Evolutionary conservation across 2,888 invertebrate genomes (phyloP).

Genomic region (Tupiocoris notatus): DNA sequence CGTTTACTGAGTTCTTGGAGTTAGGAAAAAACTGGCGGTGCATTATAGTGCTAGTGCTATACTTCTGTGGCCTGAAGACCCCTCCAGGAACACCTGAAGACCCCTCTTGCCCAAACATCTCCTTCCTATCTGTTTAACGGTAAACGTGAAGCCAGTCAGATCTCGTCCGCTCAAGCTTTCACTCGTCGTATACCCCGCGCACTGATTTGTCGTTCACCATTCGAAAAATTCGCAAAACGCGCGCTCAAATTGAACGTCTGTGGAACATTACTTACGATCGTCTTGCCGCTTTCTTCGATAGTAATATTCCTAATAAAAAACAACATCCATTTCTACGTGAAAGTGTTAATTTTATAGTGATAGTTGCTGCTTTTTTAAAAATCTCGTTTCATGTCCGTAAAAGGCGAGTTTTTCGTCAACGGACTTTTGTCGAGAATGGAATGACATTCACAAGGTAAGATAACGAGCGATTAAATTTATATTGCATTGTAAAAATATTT

Average conservation of each 20-base stretch:
- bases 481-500: no score
- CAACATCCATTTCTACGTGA: not conserved
- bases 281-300: not conserved
- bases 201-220: not conserved
- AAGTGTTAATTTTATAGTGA: not conserved
- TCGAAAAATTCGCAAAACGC: no score
- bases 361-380: no score
- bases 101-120: not conserved
- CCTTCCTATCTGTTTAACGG: not conserved
- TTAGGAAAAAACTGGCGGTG: no score
- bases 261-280: no score
- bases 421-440: not conserved
- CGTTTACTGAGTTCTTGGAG: no score
- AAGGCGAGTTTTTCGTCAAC: not conserved
- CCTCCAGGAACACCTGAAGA: not conserved
- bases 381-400: not conserved
- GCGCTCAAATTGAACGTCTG: no score
- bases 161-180: not conserved
- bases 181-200: not conserved
- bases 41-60: no score
- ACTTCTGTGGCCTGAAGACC: no score
- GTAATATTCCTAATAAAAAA: no score
- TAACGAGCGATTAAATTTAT: no score
- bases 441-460: not conserved
- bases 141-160: not conserved